Base-by-base conservation (phyloP, 2,888 invertebrate species). In the Bellardia bayeri region DNA sequence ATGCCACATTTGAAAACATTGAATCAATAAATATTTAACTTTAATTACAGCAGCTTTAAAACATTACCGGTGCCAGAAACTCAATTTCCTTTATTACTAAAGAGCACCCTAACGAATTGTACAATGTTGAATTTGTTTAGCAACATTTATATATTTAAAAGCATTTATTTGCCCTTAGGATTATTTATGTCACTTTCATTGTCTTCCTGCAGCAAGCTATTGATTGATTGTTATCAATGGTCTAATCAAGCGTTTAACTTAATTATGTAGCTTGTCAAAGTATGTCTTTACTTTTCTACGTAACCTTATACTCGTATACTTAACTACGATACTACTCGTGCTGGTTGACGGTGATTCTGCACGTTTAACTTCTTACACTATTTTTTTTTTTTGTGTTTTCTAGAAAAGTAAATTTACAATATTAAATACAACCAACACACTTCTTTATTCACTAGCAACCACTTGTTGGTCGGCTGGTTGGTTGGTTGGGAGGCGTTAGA, bases 231-330 rank as follows among this genome's bases (percentile, higher is more conserved):
- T 75, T 82, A 85, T 76, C 74, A 79, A 75, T 85, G 78, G 85
- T 49, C 82, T 82, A 87, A 81, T 87, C 78, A 82, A 85, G 78
- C 85, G 64, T 87, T 85, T 87, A 87, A 82, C 85, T 85, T 85
- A 87, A 85, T 85, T 87, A 85, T 85, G 87, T 85, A 79, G 42
- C 87, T 74, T 87, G 75, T 87, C 81, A 85, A 61, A 30, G 56
- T n/a, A 63, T 63, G 49, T 84, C 72, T 74, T 71, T 61, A n/a
- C 45, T 74, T 75, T 61, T 40, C 16, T 80, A 33, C 61, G 11
- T 40, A 16, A 14, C 42, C 42, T 37, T 61, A 9, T 42, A 9
- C 9, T 7, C 42, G 42, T 9, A 9, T 9, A 11, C 13, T 45
- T 45, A 3, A 13, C 13, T 13, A 11, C 45, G 11, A 13, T 13